Evolutionary conservation across 2,797 vertebrate species (phyloP).

Genomic region (Enteromius paludinosus): DNA sequence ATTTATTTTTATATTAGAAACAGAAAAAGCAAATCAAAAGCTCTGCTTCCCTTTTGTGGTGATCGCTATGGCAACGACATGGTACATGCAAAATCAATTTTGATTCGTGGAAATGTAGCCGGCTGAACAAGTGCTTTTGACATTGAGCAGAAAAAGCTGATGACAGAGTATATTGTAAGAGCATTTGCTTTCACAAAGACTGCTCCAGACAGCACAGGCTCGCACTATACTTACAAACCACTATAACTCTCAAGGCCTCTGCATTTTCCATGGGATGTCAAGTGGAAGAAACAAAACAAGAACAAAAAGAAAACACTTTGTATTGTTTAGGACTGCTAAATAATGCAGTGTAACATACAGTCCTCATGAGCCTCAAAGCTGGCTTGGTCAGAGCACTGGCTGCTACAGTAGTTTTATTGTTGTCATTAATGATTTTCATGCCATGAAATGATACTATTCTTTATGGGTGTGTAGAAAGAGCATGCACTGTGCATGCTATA

Average conservation of each 20-base stretch:
- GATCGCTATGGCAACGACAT: conserved; percentile 36
- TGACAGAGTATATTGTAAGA: conserved; percentile 42
- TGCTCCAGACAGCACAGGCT: background rate
- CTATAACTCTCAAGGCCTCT: conserved; percentile 26
- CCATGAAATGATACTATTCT: background rate
- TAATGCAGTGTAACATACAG: conserved; percentile 17
- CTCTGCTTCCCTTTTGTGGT: conserved; percentile 22
- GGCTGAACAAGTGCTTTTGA: conserved; percentile 46
- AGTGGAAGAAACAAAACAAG: conserved; percentile 26
- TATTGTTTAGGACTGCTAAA: conserved; percentile 32
- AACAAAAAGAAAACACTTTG: conserved; percentile 32
- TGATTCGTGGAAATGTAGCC: conserved; percentile 29
- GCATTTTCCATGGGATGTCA: conserved; percentile 31
- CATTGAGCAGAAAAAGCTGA: conserved; percentile 50
- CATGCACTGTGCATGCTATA: background rate
- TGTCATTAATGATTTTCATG: background rate
- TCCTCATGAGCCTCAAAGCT: background rate
- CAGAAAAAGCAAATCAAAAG: conserved; percentile 21
- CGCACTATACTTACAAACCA: conserved; percentile 3
- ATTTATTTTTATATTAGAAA: conserved; percentile 3
- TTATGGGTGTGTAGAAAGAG: background rate
- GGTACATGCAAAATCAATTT: conserved; percentile 48
- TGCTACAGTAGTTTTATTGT: background rate
- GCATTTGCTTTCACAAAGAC: conserved; percentile 30
- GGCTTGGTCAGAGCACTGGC: background rate